These are phyloP conservation scores for Myiothlypis chrysogaster DNA, from an alignment of 2,797 vertebrate genomes.

Conservation along the genomic window DNA sequence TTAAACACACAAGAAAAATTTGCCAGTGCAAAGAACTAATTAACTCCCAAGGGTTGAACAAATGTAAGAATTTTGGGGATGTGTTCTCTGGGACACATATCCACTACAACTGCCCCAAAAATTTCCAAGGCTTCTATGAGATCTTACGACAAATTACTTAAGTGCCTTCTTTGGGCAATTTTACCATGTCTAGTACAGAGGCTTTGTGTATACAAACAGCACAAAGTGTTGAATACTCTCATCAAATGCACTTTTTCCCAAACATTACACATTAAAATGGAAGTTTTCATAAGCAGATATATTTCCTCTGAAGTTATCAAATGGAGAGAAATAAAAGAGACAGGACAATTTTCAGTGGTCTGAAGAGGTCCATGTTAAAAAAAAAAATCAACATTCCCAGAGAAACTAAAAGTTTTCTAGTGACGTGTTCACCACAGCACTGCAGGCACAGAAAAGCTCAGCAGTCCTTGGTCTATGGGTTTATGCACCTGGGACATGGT, in stretches of 20 bases:
- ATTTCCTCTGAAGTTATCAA: not conserved
- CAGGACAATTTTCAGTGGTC: not conserved
- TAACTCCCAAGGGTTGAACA: not conserved
- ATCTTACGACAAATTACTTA: not conserved
- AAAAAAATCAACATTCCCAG: not conserved
- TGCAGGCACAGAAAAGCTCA: not conserved
- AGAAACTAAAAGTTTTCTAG: not conserved
- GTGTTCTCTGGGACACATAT: not conserved
- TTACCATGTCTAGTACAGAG: not conserved
- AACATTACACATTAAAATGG: not conserved
- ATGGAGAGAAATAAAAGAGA: not conserved
- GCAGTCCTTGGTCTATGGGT: not conserved
- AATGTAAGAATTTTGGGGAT: not conserved
- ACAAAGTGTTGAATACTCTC: not conserved
- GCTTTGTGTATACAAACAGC: not conserved
- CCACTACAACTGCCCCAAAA: not conserved
- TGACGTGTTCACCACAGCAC: accelerated
- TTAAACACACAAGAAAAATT: not conserved
- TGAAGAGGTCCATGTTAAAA: not conserved
- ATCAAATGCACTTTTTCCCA: not conserved
- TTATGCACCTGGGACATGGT: not conserved
- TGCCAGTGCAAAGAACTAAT: not conserved
- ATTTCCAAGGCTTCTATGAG: not conserved
- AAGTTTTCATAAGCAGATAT: not conserved
- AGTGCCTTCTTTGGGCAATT: not conserved